Conservation (phyloP, 2,888 invertebrate genomes). For the Cloeon dipterum region DNA sequence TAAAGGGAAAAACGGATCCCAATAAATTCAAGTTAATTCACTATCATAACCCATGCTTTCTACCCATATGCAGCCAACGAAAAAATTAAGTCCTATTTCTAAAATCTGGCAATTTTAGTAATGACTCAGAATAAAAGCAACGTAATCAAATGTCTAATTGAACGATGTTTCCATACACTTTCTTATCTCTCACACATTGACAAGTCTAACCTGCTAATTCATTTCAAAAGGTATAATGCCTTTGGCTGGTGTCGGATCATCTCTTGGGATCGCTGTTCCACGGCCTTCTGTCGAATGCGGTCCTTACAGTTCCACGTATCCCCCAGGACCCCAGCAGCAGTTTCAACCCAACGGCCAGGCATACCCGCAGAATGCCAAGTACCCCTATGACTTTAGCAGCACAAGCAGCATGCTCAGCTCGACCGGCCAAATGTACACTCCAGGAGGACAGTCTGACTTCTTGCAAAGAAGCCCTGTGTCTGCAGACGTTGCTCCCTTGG, state of each 20-base stretch:
- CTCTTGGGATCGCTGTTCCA: slow-evolving; percentile 7
- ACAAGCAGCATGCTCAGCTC: neutral
- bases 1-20: too few relatives aligned
- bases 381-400: too few relatives aligned
- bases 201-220: too few relatives aligned
- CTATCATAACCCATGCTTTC: too few relatives aligned
- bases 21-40: too few relatives aligned
- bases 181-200: too few relatives aligned
- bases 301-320: slow-evolving; percentile 6
- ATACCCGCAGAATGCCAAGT: slow-evolving; percentile 14
- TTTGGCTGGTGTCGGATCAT: slow-evolving; percentile 6
- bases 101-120: too few relatives aligned
- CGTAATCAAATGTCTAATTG: too few relatives aligned
- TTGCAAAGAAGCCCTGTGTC: neutral
- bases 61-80: too few relatives aligned
- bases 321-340: slow-evolving; percentile 5
- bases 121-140: too few relatives aligned
- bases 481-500: neutral
- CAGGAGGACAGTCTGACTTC: neutral
- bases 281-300: slow-evolving; percentile 7
- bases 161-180: too few relatives aligned
- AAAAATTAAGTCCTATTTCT: too few relatives aligned
- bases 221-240: slow-evolving; percentile 6
- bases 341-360: slow-evolving; percentile 4
- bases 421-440: neutral